Base-by-base conservation (phyloP, 30 jellyfish, hydroid and myxozoan genomes). In the Aurelia sp. region DNA sequence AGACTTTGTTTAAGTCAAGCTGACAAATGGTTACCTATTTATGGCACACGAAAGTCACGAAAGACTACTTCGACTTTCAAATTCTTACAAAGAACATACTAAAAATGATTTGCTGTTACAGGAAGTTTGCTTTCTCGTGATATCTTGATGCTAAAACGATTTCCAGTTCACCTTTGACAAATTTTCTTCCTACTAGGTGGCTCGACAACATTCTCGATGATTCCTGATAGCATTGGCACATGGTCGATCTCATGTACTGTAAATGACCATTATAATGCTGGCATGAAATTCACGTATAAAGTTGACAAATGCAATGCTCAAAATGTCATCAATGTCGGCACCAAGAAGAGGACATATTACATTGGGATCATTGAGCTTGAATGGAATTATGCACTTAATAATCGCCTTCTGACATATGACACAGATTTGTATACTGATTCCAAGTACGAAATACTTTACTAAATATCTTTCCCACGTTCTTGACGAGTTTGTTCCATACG, bases 361-460 rank as follows among this genome's bases (percentile, higher is more conserved):
- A 87, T 87, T 69, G 96, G 91, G 18, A 69, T 78, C 53, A 83
- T 76, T 4, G 96, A 87, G 61, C 62, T 35, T 7, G 96, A 87
- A 19, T 87, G 96, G 96, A 82, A 87, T 55, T 87, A 87, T 41
- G 96, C 96, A 27, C 91, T 87, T 22, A 87, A 52, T 62, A 77
- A 87, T 59, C 62, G 53, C 31, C 78, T 31, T 6, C 18, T 65
- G 86, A 84, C 93, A n/a, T 16, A 59, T n/a, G 87, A 72, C 18
- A 66, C 22, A 0, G 75, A 10, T 11, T 67, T 84, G 18, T 52
- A 13, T 19, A 44, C 48, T 21, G 87, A 84, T 72, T 60, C 84
- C 47, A 27, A 76, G 93, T 72, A 70, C 30, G 79, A 16, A 21
- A 44, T 10, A 44, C 15, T 10, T 9, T 8, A 44, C 15, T 7